Evolutionary conservation across 2,797 vertebrate species (phyloP).

Genomic region (Hypotaenidia philippensis): DNA sequence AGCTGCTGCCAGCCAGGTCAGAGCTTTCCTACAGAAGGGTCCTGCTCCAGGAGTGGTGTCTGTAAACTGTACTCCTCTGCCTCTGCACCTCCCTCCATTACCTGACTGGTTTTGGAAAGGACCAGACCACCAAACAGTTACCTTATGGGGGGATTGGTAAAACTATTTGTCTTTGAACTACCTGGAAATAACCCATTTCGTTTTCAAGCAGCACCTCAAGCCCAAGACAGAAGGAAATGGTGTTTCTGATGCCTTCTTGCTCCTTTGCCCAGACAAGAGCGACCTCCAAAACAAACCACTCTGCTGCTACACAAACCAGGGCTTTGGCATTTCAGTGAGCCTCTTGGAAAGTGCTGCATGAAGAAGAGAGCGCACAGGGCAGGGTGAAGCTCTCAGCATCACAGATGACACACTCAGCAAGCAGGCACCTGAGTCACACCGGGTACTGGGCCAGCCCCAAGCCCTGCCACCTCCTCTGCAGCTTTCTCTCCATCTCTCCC

Average conservation of each 20-base stretch:
- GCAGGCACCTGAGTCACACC: accelerated
- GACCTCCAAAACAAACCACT: not conserved
- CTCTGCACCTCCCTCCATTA: not conserved
- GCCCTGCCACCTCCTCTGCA: not conserved
- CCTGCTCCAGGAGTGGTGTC: not conserved
- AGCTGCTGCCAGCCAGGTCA: not conserved
- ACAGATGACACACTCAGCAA: too few relatives aligned
- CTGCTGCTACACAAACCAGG: not conserved
- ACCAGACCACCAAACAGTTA: not conserved
- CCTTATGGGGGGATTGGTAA: not conserved
- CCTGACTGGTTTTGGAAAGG: not conserved
- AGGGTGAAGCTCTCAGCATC: not conserved
- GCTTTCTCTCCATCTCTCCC: not conserved
- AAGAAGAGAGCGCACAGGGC: accelerated
- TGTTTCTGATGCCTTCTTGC: not conserved
- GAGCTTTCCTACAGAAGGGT: not conserved
- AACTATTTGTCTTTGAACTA: not conserved
- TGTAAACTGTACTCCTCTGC: not conserved
- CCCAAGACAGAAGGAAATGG: not conserved
- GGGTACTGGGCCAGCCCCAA: not conserved
- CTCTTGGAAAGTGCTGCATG: not conserved
- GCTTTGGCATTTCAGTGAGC: not conserved
- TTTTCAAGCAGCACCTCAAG: not conserved
- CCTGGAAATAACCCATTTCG: not conserved
- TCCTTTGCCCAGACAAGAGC: conserved; percentile 14